Conservation (phyloP, 2,797 vertebrate genomes). For the Enteromius treurensis region DNA sequence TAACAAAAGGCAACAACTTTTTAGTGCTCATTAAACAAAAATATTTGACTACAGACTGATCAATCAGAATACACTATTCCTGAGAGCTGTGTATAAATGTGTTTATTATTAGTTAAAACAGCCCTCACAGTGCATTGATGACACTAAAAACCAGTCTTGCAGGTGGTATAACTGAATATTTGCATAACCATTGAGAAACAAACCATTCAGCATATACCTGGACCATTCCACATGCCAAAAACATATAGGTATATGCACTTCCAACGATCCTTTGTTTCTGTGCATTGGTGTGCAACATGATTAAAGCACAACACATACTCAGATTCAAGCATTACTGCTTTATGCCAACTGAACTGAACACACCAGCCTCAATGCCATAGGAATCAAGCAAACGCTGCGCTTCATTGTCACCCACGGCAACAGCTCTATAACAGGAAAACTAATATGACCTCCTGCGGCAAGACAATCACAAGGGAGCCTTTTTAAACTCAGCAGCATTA, state of each 20-base stretch:
- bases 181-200: constrained; percentile 5
- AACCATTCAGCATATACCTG: not conserved
- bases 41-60: not conserved
- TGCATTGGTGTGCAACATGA: not conserved
- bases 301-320: not conserved
- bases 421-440: constrained; percentile 29
- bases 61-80: not conserved
- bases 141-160: constrained; percentile 3
- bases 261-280: constrained; percentile 2
- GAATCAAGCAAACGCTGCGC: constrained; percentile 5
- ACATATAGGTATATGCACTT: not conserved
- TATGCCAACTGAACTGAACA: not conserved
- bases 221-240: not conserved
- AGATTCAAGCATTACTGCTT: not conserved
- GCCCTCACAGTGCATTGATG: not conserved
- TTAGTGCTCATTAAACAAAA: not conserved
- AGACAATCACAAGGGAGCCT: constrained; percentile 38
- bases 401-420: constrained; percentile 26
- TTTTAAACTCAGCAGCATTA: constrained; percentile 10
- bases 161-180: not conserved
- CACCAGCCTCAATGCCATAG: not conserved
- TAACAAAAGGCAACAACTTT: no score
- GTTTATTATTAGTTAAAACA: constrained; percentile 15
- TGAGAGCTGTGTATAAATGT: not conserved
- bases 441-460: constrained; percentile 40